Evolutionary conservation across 2,797 vertebrate genomes (phyloP).

Genomic region (Gambusia yucatana): DNA sequence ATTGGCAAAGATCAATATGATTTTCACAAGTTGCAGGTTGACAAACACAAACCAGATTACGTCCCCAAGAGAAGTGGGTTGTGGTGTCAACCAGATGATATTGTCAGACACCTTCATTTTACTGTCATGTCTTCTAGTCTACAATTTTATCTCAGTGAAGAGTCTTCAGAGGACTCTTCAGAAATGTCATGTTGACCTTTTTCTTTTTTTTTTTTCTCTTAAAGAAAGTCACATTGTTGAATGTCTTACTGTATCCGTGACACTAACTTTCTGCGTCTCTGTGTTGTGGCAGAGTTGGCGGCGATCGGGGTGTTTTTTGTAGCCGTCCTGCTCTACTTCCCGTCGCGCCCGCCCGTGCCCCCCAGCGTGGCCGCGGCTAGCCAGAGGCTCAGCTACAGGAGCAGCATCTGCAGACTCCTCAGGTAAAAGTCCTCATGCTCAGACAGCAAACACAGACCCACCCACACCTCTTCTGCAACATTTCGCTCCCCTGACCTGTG

Average conservation of each 20-base stretch:
- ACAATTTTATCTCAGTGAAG: slow-evolving; percentile 18
- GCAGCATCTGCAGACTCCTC: slow-evolving; percentile 92
- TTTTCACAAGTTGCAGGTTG: too few relatives aligned
- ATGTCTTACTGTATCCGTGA: slow-evolving; percentile 9
- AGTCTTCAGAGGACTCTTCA: slow-evolving; percentile 13
- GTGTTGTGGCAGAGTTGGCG: slow-evolving; percentile 84
- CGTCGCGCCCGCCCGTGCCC: slow-evolving; percentile 91
- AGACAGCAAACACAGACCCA: neutral
- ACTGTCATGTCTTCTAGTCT: neutral
- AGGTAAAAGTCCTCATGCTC: slow-evolving; percentile 78
- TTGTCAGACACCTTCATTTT: slow-evolving; percentile 9
- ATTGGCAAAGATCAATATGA: too few relatives aligned
- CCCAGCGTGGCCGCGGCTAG: slow-evolving; percentile 97
- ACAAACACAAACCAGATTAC: neutral
- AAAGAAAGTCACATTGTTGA: slow-evolving; percentile 14
- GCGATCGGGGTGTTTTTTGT: slow-evolving; percentile 87
- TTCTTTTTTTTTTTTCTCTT: neutral
- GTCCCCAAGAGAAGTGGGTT: neutral
- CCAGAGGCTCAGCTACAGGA: slow-evolving; percentile 93
- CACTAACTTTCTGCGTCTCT: slow-evolving; percentile 26
- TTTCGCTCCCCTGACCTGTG: slow-evolving; percentile 15
- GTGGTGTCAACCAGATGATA: neutral
- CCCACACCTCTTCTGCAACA: neutral
- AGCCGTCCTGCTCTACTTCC: slow-evolving; percentile 90
- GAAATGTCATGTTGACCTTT: slow-evolving; percentile 32